Conservation (phyloP, 2,888 invertebrate genomes). For the Mantis religiosa region DNA sequence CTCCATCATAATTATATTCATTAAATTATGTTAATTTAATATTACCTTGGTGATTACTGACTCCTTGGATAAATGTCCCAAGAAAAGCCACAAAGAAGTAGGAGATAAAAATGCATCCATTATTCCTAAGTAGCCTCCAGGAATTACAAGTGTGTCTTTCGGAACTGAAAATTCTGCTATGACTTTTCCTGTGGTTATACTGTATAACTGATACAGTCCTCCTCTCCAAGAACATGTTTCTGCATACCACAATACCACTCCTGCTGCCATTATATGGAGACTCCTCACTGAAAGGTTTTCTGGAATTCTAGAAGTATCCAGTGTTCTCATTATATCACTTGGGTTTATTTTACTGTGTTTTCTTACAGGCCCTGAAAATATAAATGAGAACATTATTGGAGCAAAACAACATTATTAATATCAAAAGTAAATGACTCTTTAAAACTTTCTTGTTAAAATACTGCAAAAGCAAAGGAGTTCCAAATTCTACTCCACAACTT, state of each 20-base stretch:
- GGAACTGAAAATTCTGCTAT: conserved; percentile 14
- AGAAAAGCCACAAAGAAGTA: conserved; percentile 44
- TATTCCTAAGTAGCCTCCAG: conserved; percentile 49
- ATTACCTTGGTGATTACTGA: conserved; percentile 25
- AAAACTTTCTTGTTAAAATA: no score
- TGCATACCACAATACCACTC: conserved; percentile 19
- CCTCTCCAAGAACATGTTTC: neutral
- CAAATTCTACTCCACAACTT: no score
- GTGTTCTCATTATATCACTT: neutral
- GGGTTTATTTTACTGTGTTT: neutral
- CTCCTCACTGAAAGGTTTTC: neutral
- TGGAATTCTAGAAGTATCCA: neutral
- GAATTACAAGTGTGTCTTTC: conserved; percentile 10
- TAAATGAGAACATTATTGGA: neutral
- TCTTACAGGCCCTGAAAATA: neutral
- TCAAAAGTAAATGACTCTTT: no score
- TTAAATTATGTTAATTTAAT: no score
- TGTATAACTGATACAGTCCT: conserved; percentile 16
- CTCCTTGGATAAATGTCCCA: conserved; percentile 22
- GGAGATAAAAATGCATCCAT: conserved; percentile 44
- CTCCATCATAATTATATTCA: no score
- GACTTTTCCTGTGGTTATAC: neutral
- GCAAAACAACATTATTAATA: no score
- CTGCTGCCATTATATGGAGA: conserved; percentile 19
- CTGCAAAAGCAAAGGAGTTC: no score